Evolutionary conservation across 2,888 invertebrate species (phyloP).

Genomic region (Drosophila paucipuncta): DNA sequence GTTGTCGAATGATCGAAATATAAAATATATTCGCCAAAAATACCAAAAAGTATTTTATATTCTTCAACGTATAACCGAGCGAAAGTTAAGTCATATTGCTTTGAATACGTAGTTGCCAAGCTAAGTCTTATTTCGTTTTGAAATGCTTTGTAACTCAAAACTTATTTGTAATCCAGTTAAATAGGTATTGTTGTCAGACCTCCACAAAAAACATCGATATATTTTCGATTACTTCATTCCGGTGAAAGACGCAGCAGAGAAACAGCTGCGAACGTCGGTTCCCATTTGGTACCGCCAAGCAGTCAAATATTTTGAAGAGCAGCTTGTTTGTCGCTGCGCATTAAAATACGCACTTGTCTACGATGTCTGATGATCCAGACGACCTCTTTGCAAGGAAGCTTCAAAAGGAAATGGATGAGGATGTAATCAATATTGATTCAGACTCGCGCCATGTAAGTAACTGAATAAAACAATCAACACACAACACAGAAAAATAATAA

Average conservation of each 20-base stretch:
- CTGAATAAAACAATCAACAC: constrained; percentile 4
- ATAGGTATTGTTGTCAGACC: not conserved
- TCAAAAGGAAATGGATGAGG: constrained; percentile 69
- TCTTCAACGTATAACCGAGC: not conserved
- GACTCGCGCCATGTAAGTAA: constrained; percentile 20
- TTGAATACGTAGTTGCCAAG: not conserved
- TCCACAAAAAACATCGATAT: not conserved
- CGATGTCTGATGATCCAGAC: constrained; percentile 78
- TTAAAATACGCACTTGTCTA: not conserved
- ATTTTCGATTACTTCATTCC: not conserved
- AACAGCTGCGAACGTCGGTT: constrained; percentile 30
- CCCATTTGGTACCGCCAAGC: constrained; percentile 31
- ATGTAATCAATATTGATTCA: not conserved
- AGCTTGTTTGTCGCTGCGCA: constrained; percentile 5
- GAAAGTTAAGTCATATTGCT: not conserved
- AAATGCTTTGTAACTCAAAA: not conserved
- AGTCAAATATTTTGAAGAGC: constrained; percentile 42
- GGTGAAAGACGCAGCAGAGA: not conserved
- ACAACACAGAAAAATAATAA: constrained; percentile 5
- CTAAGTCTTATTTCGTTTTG: not conserved
- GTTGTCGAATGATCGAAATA: not conserved
- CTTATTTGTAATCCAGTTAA: not conserved
- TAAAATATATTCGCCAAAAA: constrained; percentile 2
- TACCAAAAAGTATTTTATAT: constrained; percentile 7
- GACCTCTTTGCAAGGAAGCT: constrained; percentile 73